Evolutionary conservation across 92 coral and sea anemone genomes (phyloP), one percentile per base, ranked within the genome.

Genomic region (Palythoa grandis): DNA sequence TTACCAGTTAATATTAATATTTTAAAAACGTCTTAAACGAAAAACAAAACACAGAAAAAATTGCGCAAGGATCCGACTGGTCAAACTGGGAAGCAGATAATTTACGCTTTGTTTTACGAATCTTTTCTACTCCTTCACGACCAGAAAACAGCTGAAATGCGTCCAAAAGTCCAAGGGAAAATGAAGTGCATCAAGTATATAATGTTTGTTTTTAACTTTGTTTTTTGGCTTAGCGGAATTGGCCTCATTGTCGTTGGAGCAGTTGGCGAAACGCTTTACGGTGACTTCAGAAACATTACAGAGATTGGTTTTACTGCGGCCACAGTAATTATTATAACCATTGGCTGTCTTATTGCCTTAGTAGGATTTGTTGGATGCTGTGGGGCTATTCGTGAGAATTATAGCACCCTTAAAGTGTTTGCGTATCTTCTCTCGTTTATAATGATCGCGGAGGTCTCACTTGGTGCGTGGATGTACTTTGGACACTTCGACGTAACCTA

Each of bases 181-280:
- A 90, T 92, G 92, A 87, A 72, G n/a, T 92, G 93, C 86, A 88
- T 90, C 60, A 92, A 92, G 73, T 92, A 88, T 52, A 60, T 90
- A 6, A 87, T 92, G 93, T 88, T 92, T 77, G 61, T 88, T 12
- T 90, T 88, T 19, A 92, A 92, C 74, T 12, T 83, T 35, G 48
- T 92, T 52, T 91, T 92, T 70, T 88, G 89, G 89, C 13, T 90
- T 19, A 90, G 86, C 58, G 93, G 93, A 37, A 87, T 92, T 19
- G 91, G 86, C 20, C 92, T 92, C 7, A 80, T 88, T n/a, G 90
- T 83, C 19, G 76, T 92, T 8, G 95, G 95, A 16, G 93, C 92
- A 11, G 74, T 92, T 12, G 93, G 95, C 16, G 95, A 92, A 78
- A 39, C 89, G 20, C 65, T 92, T 10, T 92, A 92, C 22, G 95